phyloP scores from a whole-genome alignment of 2,113 vertebrate species.

The Todiramphus saurophagus region DNA sequence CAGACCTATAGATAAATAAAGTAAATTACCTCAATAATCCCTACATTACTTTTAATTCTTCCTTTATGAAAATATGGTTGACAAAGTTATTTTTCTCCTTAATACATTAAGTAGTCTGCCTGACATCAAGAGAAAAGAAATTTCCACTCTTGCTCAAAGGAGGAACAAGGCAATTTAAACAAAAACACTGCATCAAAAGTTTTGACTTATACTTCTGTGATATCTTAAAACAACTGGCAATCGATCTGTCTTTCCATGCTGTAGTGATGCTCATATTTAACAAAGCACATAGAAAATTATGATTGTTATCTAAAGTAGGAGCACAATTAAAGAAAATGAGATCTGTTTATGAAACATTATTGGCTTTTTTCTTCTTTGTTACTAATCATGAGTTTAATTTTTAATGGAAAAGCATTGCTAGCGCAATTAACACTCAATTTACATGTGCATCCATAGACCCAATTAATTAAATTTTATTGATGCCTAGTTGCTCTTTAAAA shows the following conservation, averaged over 20 bases:
- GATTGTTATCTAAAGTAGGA: conserved; percentile 62
- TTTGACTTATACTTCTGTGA: conserved; percentile 41
- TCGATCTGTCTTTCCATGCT: not conserved
- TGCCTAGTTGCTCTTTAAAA: conserved; percentile 80
- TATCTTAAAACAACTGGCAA: not conserved
- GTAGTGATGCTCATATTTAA: conserved; percentile 41
- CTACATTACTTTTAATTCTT: not conserved
- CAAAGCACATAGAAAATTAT: conserved; percentile 64
- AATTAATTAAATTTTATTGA: conserved; percentile 88
- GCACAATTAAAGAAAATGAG: conserved; percentile 66
- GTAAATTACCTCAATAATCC: not conserved
- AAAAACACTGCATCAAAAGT: not conserved
- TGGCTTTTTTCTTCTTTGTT: conserved; percentile 52
- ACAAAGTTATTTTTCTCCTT: not conserved
- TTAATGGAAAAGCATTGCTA: conserved; percentile 81
- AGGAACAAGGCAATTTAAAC: conserved; percentile 4
- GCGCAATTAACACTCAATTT: conserved; percentile 84
- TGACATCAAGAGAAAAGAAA: conserved; percentile 15
- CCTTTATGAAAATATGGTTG: not conserved
- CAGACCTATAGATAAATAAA: not conserved
- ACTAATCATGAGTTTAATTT: conserved; percentile 82
- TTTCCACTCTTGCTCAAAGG: conserved; percentile 43
- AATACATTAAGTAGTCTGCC: not conserved
- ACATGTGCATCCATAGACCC: conserved; percentile 79
- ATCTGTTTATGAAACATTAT: conserved; percentile 67